phyloP scores from a whole-genome alignment of 2,113 vertebrate species.

The Tragelaphus scriptus region DNA sequence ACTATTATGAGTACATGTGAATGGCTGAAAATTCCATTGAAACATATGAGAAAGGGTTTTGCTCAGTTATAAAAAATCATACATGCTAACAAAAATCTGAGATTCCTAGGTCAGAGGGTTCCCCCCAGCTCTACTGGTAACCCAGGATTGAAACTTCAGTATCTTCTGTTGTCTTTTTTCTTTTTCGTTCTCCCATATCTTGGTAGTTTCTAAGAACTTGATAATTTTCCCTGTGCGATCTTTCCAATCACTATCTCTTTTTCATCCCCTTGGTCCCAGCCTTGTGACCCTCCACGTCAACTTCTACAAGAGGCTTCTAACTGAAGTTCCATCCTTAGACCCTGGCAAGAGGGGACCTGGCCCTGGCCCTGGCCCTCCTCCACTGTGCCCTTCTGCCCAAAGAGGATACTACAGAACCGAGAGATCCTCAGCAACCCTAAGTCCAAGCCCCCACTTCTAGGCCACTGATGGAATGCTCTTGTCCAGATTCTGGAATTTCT shows the following conservation, averaged over 20 bases:
- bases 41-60: not conserved
- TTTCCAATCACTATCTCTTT: not conserved
- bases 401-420: not conserved
- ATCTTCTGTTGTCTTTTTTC: not conserved
- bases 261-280: not conserved
- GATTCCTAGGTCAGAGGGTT: not conserved
- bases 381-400: not conserved
- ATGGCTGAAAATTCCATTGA: not conserved
- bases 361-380: too few species aligned
- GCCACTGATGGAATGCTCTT: not conserved
- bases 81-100: not conserved
- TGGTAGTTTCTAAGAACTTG: not conserved
- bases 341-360: not conserved
- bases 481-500: not conserved
- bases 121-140: not conserved
- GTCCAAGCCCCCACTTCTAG: not conserved
- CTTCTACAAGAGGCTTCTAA: not conserved
- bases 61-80: not conserved
- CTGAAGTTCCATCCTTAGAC: not conserved
- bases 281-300: not conserved
- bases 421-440: not conserved
- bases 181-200: not conserved
- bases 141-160: not conserved
- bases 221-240: not conserved
- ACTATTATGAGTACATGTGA: not conserved